Conservation (phyloP, 2,797 vertebrate genomes). For the Smutsia temminckii region DNA sequence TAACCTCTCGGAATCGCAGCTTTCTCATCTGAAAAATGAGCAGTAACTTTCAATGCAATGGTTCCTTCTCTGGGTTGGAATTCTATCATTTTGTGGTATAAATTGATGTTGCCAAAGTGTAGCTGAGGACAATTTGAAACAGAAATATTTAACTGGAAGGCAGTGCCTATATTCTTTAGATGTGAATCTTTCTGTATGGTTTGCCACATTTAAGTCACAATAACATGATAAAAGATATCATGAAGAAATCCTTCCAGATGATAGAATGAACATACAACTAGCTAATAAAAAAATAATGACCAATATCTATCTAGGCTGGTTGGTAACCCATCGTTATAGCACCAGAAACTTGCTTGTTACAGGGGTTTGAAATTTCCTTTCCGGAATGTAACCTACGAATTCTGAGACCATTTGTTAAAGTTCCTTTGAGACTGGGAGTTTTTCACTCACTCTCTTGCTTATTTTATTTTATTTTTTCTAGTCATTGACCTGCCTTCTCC, state of each 20-base stretch:
- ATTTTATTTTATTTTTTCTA: not conserved
- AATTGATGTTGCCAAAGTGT: not conserved
- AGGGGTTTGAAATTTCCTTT: conserved; percentile 19
- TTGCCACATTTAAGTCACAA: not conserved
- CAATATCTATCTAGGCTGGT: not conserved
- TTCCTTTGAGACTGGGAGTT: not conserved
- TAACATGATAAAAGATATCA: not conserved
- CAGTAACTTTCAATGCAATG: not conserved
- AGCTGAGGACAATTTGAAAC: not conserved
- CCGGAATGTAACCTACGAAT: conserved; percentile 30
- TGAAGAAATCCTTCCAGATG: conserved; percentile 2
- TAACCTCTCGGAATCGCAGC: not conserved
- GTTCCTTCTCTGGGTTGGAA: not conserved
- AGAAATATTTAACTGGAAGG: not conserved
- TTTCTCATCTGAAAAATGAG: not conserved
- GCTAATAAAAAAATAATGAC: conserved; percentile 34
- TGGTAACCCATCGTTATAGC: not conserved
- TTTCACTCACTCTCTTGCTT: not conserved
- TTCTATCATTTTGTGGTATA: not conserved
- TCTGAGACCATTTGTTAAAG: conserved; percentile 60
- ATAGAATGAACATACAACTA: not conserved
- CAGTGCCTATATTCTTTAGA: not conserved
- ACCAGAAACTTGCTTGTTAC: not conserved
- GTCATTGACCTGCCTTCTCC: conserved; percentile 75
- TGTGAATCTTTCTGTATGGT: not conserved